Percentiles rank a stretch among this genome's conserved stretches.
phyloP scores from a whole-genome alignment of 2,113 vertebrate species.

The Catharus minimus region DNA sequence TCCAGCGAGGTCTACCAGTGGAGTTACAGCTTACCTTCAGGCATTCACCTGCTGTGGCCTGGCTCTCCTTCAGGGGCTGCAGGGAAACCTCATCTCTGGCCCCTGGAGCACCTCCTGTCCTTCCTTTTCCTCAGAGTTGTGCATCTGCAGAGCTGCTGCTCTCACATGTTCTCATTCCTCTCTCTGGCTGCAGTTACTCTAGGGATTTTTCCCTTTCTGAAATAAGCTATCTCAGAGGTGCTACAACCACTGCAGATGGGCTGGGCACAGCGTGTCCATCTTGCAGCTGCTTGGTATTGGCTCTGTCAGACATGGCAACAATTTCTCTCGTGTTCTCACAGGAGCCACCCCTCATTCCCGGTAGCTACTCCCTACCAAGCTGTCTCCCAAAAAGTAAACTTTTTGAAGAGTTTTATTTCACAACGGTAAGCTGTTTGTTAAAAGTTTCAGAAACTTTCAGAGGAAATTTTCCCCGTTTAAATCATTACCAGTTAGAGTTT shows the following conservation, averaged over 20 bases:
- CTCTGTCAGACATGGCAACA: not conserved
- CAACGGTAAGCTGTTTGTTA: not conserved
- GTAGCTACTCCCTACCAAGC: accelerated
- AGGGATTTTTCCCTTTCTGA: not conserved
- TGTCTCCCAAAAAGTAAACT: not conserved
- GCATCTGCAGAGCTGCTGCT: accelerated
- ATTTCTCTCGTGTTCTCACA: not conserved
- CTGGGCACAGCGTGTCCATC: not conserved
- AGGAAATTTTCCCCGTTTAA: not conserved
- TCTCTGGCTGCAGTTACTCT: not conserved
- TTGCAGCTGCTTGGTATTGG: not conserved
- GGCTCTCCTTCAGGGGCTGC: accelerated
- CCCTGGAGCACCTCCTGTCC: accelerated
- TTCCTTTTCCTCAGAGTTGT: accelerated
- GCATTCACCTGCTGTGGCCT: accelerated
- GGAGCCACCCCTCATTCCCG: not conserved
- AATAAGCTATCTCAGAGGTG: not conserved
- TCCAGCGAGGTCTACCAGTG: not conserved
- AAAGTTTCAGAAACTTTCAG: not conserved
- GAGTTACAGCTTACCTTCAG: not conserved
- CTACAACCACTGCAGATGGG: accelerated
- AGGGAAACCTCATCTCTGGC: accelerated
- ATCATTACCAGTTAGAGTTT: not conserved
- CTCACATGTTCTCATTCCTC: not conserved
- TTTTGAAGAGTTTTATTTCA: not conserved